Base-by-base conservation (phyloP, 2,113 vertebrate species). In the Gasterosteus nipponicus region DNA sequence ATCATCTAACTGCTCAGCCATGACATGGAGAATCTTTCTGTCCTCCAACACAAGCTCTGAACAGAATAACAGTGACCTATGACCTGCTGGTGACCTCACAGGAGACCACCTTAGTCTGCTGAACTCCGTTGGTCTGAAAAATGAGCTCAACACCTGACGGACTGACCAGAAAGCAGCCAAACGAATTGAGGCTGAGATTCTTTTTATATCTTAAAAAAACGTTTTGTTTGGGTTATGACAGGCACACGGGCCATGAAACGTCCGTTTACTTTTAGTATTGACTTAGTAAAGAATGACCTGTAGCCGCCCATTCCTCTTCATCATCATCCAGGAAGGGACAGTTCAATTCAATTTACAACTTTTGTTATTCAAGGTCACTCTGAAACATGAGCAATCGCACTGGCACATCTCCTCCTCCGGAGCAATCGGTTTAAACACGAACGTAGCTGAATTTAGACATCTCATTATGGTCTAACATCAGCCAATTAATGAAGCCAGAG, bases 401-500 rank as follows among this genome's bases (percentile, higher is more conserved):
- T 10, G 22, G 15, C 10, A 39, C 1, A 57, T 44, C 22, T 57
- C 14, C 41, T 41, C 22, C 6, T 31, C 63, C 4, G 22, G 10
- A 53, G 41, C 53, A 49, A 47, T 54, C 26, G 42, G 33, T 22
- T 72, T 26, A 31, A 46, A 59, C 47, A 49, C 14, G 35, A 46
- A 56, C 64, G n/a, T 1, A 29, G 66, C 53, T 29, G 46, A 47
- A 56, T 54, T 18, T 33, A 69, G 3, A 33, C 14, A 42, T 61
- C 66, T 61, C 18, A 66, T 53, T 22, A 58, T 3, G 18, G 68
- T 57, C 33, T 54, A 22, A 60, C 56, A 46, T n/a, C 4, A 22
- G 15, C 54, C 29, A 3, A 3, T 49, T 73, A 69, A 51, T 22
- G 69, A 71, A 83, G 29, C 41, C 46, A 26, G 39, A 33, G 39